Evolutionary conservation across 2,113 vertebrate genomes (phyloP).

Genomic region (Microcebus ravelobensis): DNA sequence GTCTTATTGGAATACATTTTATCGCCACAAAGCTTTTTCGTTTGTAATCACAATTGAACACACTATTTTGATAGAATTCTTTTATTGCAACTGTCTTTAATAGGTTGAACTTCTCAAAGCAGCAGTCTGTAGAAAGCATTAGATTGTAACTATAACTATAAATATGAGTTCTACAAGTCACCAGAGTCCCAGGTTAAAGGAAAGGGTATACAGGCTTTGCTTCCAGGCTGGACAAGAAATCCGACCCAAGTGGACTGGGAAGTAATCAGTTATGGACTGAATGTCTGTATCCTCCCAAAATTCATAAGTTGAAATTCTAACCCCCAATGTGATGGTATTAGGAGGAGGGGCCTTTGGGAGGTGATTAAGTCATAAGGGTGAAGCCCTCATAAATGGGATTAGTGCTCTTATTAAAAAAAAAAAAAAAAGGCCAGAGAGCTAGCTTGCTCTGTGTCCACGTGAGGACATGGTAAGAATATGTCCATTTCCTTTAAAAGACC

Average conservation of each 20-base stretch:
- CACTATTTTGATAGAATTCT: conserved; percentile 50
- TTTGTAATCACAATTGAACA: conserved; percentile 32
- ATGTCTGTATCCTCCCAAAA: background rate
- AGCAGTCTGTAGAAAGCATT: conserved; percentile 14
- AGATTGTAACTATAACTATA: background rate
- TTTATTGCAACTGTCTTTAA: conserved; percentile 60
- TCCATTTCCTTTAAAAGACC: background rate
- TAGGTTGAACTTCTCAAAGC: conserved; percentile 6
- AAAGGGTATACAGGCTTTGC: background rate
- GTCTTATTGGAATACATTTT: conserved; percentile 39
- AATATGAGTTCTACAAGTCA: conserved; percentile 37
- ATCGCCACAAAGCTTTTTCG: conserved; percentile 30
- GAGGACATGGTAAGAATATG: background rate
- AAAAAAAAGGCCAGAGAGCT: background rate
- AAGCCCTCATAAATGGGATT: background rate
- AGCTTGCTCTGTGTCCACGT: background rate
- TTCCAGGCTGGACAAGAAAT: background rate
- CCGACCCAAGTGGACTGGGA: background rate
- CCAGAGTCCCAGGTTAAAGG: conserved; percentile 21
- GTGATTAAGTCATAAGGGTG: background rate
- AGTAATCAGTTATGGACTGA: background rate
- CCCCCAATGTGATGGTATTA: background rate
- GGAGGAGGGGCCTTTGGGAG: background rate
- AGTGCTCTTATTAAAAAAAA: too few relatives aligned
- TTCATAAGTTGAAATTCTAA: background rate